Base-by-base conservation (phyloP, 2,797 vertebrate genomes). In the Gambusia yucatana region DNA sequence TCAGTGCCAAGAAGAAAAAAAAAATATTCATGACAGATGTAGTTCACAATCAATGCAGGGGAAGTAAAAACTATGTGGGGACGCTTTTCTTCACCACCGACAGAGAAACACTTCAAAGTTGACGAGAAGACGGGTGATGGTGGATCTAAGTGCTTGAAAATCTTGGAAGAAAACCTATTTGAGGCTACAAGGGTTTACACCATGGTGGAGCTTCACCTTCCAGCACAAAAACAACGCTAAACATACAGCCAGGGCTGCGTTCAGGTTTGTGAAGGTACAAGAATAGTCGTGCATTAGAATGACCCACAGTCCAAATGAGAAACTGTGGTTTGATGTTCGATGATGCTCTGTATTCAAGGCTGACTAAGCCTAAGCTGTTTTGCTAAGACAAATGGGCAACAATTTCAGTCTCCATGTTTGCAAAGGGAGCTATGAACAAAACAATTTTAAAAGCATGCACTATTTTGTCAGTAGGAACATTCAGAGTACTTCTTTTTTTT, bases 401-500 rank as follows among this genome's bases (percentile, higher is more conserved):
- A 52, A 25, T 52, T 25, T 52, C 22, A 25, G 50, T 25, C 50
- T 52, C 50, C 50, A 52, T 25, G 50, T 9, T 52, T 25, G 22
- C 50, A 25, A 65, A 41, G 36, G 20, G 36, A 25, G 63, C 33
- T 41, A 41, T 25, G 41, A 41, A 63, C 30, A 36, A 36, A 61
- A 61, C 28, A 57, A 25, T 57, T 57, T 57, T 57, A n/a, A 59
- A 59, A 36, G 50, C 50, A 25, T 9, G 22, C 50, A 52, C 3
- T 52, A 25, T 25, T 52, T 52, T 25, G 22, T 52, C n/a, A 67
- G 10, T 36, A 25, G 59, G 33, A 65, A 20, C 14, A 7, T 69
- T 80, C 59, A 63, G 28, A 67, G 36, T 72, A n/a, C n/a, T 9
- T 77, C 76, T 82, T 22, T 20, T 76, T 59, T 81, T 76, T 76